Conservation (phyloP, 2,888 invertebrate genomes). For the Xestobium rufovillosum region DNA sequence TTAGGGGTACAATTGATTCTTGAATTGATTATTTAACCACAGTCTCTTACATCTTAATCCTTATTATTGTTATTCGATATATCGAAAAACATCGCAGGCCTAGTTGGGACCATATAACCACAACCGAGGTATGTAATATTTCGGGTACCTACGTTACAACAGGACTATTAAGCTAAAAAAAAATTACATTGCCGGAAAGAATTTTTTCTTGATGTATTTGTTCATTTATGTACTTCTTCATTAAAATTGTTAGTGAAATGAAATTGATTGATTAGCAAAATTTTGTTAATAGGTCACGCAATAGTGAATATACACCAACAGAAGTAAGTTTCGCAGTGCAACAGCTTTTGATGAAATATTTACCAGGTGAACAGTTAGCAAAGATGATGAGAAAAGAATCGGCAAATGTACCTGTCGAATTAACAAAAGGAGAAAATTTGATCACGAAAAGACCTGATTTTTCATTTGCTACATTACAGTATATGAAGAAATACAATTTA, state of each 20-base stretch:
- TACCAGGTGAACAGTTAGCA: slow-evolving; percentile 45
- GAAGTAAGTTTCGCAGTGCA: slow-evolving; percentile 51
- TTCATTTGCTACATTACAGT: slow-evolving; percentile 64
- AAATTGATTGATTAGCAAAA: too few species aligned
- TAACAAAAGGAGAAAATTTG: slow-evolving; percentile 18
- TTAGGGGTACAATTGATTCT: too few species aligned
- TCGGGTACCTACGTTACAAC: too few species aligned
- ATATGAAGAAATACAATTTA: slow-evolving; percentile 61
- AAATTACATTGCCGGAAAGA: too few species aligned
- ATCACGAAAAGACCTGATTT: slow-evolving; percentile 48
- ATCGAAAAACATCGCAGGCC: too few species aligned
- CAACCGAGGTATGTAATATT: too few species aligned
- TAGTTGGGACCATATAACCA: too few species aligned
- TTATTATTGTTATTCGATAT: too few species aligned
- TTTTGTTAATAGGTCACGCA: neutral
- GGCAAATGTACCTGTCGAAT: slow-evolving; percentile 11
- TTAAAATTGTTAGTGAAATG: too few species aligned
- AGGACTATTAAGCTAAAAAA: too few species aligned
- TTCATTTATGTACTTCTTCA: slow-evolving; percentile 10
- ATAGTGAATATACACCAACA: slow-evolving; percentile 28
- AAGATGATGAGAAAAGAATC: slow-evolving; percentile 27
- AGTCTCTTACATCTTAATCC: too few species aligned
- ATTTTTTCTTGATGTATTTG: slow-evolving; percentile 5
- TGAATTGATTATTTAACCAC: too few species aligned
- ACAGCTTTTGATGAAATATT: slow-evolving; percentile 50